Base-by-base conservation (phyloP, 2,797 vertebrate genomes). In the Peromyscus attwateri region DNA sequence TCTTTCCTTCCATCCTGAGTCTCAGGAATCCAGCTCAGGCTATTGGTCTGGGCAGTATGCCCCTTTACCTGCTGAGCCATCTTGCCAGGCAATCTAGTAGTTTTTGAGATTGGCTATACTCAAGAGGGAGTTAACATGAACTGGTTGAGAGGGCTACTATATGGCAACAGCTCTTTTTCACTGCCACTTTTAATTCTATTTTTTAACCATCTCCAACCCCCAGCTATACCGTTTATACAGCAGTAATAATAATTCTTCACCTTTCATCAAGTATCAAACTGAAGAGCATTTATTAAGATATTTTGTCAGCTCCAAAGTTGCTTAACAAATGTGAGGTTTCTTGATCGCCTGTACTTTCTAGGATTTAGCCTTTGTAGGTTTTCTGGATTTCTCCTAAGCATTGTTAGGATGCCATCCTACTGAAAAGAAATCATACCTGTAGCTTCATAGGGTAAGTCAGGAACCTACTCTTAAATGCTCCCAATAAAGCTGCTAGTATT, bases 201-300 rank as follows among this genome's bases (percentile, higher is more conserved):
- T 83, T n/a, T 92, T 71, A 43, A 55, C 85, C 6, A 94, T 34
- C 68, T 17, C 77, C 75, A 89, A 19, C 7, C 68, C 21, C 77
- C 75, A 89, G 14, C 10, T 89, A 79, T 31, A 7, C 46, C 75
- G 70, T 87, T 49, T 80, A 84, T 12, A 87, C 80, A 96, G 81
- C 31, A 95, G 21, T 92, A 97, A 89, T 87, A 82, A 96, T 40
- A 93, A 66, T 11, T 68, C 25, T 52, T 57, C 89, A 6, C 25
- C 29, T 89, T 10, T 19, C 1, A n/a, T 83, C 13, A n/a, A 29
- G 12, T 3, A 73, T 70, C 68, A 43, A 43, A 89, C n/a, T 52
- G 62, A 27, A 2, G 43, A 76, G 62, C 4, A 29, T 49, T 79
- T 95, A 11, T 71, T 37, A 93, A 89, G 91, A 49, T 84, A 49